These are phyloP conservation scores for Eutolmus rufibarbis DNA, from an alignment of 2,888 invertebrate genomes.

Conservation along the genomic window DNA sequence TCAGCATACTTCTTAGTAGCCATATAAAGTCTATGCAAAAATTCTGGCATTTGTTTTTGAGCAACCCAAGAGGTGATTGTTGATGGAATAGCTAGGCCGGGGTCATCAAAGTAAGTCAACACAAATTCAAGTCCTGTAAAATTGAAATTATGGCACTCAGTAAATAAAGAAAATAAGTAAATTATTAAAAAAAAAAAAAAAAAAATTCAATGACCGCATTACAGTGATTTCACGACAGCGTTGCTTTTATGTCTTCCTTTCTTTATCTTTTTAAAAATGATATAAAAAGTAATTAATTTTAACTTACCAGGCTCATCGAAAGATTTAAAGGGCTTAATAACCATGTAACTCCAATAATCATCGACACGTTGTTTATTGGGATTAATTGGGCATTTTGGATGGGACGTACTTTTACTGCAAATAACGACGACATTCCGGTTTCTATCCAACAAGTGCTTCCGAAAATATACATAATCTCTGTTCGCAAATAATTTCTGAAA, in stretches of 20 bases:
- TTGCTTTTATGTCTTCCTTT: no score
- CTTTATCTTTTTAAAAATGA: background rate
- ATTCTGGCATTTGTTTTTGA: slow-evolving; percentile 79
- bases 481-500: slow-evolving; percentile 81
- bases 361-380: slow-evolving; percentile 75
- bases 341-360: slow-evolving; percentile 88
- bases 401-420: slow-evolving; percentile 73
- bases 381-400: slow-evolving; percentile 73
- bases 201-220: no score
- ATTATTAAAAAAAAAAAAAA: background rate
- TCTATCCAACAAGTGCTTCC: slow-evolving; percentile 71
- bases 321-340: slow-evolving; percentile 71
- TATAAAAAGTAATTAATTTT: background rate
- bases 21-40: slow-evolving; percentile 72
- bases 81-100: slow-evolving; percentile 77
- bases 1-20: slow-evolving; percentile 72
- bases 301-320: slow-evolving; percentile 58
- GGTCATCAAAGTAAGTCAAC: slow-evolving; percentile 88
- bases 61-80: slow-evolving; percentile 78
- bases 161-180: background rate
- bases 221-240: no score
- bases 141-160: background rate
- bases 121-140: slow-evolving; percentile 78
- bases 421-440: slow-evolving; percentile 69
- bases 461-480: slow-evolving; percentile 84